Base-by-base conservation (phyloP, 2,888 invertebrate species). In the Sialis lutaria region DNA sequence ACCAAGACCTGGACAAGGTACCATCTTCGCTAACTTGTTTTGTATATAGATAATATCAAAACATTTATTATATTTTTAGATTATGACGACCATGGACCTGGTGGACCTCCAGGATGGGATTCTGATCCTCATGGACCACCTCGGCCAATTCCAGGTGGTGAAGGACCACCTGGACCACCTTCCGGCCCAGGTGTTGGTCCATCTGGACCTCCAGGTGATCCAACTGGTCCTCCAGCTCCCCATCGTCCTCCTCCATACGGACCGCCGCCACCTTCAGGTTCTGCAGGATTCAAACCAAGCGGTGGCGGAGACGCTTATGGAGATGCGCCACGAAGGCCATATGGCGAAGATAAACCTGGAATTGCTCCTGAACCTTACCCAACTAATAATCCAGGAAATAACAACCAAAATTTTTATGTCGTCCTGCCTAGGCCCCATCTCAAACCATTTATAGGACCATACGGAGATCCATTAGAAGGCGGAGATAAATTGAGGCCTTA, bases 401-500 rank as follows among this genome's bases (percentile, higher is more conserved):
- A 33, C n/a, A 42, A 47, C 31, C 42, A 35, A 22, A 42, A 42
- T 42, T 42, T 42, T 41, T 47, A 42, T 30, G 47, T 42, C n/a
- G 47, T 39, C 12, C 12, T 12, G 39, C 37, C 45, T n/a, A 32
- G 33, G 39, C 31, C 13, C 10, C 33, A 44, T 44, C 12, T 32
- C 46, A 41, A 33, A 34, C 48, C 49, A 34, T 33, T 34, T 31
- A 37, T 4, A 12, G 43, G 48, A 31, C 7, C 40, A 32, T 45
- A 47, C 42, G 46, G 48, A 32, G 48, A 43, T 34, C 45, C 49
- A 34, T 52, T 52, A 46, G 40, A 44, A 2, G 54, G 57, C 10
- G 49, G 56, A 40, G 54, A 63, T 47, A 56, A 53, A 46, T 55
- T 57, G 50, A 50, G 53, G 32, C 52, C 53, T 44, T 59, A 61